Conservation (phyloP, 2,797 vertebrate species). For the Zalophus californianus region DNA sequence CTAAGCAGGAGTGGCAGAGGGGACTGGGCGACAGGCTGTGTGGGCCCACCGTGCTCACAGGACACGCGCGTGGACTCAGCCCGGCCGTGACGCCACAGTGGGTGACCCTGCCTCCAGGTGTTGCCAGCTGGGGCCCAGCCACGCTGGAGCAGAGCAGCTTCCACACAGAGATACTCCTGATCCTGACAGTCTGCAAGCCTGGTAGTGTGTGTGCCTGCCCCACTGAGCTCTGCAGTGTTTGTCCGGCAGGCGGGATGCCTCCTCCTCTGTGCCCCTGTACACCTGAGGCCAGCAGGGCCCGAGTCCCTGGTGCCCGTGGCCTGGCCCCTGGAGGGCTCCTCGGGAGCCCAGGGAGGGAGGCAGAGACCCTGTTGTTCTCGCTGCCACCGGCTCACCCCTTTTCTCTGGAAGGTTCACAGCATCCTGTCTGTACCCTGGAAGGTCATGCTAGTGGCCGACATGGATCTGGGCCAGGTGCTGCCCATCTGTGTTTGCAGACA, state of each 20-base stretch:
- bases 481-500: neutral
- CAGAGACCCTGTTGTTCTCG: neutral
- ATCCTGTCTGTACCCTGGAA: fast-evolving
- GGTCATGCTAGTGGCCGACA: neutral
- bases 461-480: neutral
- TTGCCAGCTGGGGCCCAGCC: fast-evolving
- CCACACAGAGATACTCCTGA: too few species aligned
- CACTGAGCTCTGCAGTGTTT: neutral
- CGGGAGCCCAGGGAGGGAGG: neutral
- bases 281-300: neutral
- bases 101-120: neutral
- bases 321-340: neutral
- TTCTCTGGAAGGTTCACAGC: neutral
- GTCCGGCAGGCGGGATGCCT: fast-evolving
- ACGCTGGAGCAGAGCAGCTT: fast-evolving
- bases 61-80: neutral
- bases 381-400: neutral
- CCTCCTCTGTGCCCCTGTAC: neutral
- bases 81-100: neutral
- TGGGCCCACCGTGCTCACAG: neutral
- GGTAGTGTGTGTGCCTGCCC: neutral
- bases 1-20: neutral
- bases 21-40: neutral
- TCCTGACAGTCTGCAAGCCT: neutral
- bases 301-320: neutral